Evolutionary conservation across 2,113 vertebrate genomes (phyloP).

Genomic region (Sinocyclocheilus anophthalmus): DNA sequence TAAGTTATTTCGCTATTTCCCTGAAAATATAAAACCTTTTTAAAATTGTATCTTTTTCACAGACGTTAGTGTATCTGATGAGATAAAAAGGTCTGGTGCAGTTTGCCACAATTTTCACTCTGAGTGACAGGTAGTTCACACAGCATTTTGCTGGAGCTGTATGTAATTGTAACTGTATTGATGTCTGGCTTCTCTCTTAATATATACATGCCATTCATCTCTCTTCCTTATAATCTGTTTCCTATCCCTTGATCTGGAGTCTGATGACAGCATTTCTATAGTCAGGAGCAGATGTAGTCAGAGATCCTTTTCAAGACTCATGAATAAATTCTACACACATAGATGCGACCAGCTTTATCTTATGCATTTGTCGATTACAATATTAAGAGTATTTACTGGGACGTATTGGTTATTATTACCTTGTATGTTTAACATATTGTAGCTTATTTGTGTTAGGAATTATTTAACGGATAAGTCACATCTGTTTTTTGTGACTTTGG

Average conservation of each 20-base stretch:
- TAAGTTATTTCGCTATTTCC: too few relatives aligned
- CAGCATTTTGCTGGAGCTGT: background rate
- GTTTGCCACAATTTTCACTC: background rate
- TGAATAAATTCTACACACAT: background rate
- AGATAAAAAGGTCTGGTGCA: too few relatives aligned
- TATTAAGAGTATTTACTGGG: background rate
- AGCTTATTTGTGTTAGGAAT: background rate
- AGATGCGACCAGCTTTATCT: background rate
- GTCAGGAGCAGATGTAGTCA: background rate
- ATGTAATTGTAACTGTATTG: background rate
- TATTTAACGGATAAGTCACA: background rate
- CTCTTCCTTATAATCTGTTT: background rate
- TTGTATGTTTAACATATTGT: background rate
- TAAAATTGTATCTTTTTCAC: too few relatives aligned
- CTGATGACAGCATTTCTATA: background rate
- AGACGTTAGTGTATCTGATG: too few relatives aligned
- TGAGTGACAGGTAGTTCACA: background rate
- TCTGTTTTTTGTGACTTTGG: background rate
- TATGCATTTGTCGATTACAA: background rate
- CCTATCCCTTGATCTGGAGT: background rate
- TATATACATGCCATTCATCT: background rate
- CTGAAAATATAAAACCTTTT: too few relatives aligned
- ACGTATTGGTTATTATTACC: too few relatives aligned
- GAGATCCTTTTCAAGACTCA: background rate
- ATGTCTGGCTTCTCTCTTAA: background rate